Base-by-base conservation (phyloP, 2,888 invertebrate genomes). In the Hydriomena furcata region DNA sequence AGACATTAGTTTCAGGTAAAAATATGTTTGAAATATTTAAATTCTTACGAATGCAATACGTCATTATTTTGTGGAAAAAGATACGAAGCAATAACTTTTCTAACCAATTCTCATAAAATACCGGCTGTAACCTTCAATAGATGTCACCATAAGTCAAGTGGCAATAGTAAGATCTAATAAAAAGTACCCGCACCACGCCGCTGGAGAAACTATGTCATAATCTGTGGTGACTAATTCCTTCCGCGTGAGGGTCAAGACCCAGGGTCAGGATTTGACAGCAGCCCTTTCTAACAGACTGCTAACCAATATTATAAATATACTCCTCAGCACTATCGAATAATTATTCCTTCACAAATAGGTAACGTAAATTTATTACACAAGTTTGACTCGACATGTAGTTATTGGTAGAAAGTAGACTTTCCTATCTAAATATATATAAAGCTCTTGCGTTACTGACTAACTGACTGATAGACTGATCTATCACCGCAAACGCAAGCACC, bases 171-270 rank as follows among this genome's bases (percentile, higher is more conserved):
- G 12, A 34, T 37, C 24, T 24, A 31, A 24, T 24, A 12, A 21
- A 32, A 40, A 10, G 28, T 40, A 20, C 20, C 20, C 17, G 12
- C 8, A 13, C 35, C 35, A 17, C 30, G 17, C 31, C 8, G 20
- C 30, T 31, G 31, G 10, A 10, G 17, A 11, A 42, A 13, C 37
- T 43, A 25, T 40, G 12, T 31, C 20, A 11, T 40, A 38, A 47
- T 52, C 52, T 52, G 24, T 47, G 32, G 47, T 84, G 84, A 88
- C 85, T 85, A 83, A 82, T 80, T 76, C 79, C 86, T 87, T 88
- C 88, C 87, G 84, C 71, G 76, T 75, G 68, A 76, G 84, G 86
- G 85, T 86, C 86, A 85, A 76, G 71, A 62, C 72, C 73, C 73
- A 70, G 69, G 86, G 86, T 86, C 85, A 82, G 63, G 73, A 65